phyloP scores from a whole-genome alignment of 2,797 vertebrate genomes.

The Muscicapa striata region DNA sequence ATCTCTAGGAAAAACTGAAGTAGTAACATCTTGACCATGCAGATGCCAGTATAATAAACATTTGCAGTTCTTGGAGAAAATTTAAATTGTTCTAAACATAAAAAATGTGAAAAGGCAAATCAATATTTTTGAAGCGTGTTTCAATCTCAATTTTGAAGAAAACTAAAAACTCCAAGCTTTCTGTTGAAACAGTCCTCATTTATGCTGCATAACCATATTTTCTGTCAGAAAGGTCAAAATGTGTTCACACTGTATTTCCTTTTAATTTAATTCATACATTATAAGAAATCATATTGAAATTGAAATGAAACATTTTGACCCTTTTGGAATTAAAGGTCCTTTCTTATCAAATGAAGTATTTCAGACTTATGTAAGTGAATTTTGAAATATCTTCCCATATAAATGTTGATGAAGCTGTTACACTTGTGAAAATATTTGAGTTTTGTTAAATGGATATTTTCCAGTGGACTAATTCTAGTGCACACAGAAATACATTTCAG shows the following conservation, averaged over 20 bases:
- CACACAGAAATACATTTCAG: neutral
- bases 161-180: neutral
- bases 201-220: neutral
- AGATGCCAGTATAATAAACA: neutral
- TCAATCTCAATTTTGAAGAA: neutral
- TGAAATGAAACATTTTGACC: neutral
- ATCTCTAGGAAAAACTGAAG: neutral
- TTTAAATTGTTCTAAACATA: neutral
- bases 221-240: neutral
- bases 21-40: neutral
- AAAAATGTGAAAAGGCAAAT: neutral
- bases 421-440: neutral
- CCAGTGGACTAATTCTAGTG: neutral
- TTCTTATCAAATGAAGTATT: conserved; percentile 5
- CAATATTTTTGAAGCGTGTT: neutral
- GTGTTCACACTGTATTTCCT: neutral
- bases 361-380: neutral
- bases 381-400: neutral
- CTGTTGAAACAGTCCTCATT: neutral
- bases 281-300: neutral
- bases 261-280: conserved; percentile 7
- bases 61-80: neutral
- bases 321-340: neutral
- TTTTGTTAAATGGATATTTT: neutral
- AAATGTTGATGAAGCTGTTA: conserved; percentile 3